Conservation (phyloP, 92 coral and sea anemone species). For the Muricea muricata region DNA sequence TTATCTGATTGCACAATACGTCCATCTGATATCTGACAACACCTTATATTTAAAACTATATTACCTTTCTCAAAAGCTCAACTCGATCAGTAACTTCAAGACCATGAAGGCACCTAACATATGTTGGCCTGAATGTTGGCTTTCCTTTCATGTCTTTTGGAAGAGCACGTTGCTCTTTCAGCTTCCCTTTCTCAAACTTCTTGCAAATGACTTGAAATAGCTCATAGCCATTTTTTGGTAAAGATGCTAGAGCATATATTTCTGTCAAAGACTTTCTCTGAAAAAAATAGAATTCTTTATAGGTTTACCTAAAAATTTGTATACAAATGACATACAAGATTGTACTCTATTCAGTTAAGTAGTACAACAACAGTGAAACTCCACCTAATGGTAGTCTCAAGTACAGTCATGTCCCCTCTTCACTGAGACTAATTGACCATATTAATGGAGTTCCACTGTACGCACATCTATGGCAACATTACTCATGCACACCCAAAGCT, state of each 20-base stretch:
- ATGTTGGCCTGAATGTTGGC: neutral
- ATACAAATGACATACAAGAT: too few species aligned
- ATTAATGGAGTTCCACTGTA: too few species aligned
- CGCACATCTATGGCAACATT: neutral
- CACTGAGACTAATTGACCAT: too few species aligned
- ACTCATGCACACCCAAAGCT: too few species aligned
- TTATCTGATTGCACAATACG: too few species aligned
- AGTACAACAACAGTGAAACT: too few species aligned
- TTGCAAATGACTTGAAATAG: neutral
- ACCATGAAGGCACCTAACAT: slow-evolving; percentile 9
- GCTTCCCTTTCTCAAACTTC: slow-evolving; percentile 24
- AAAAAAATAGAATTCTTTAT: neutral
- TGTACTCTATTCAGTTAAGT: too few species aligned
- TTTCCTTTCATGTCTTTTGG: slow-evolving; percentile 14
- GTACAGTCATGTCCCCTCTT: too few species aligned
- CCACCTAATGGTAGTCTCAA: too few species aligned
- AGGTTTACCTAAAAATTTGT: too few species aligned
- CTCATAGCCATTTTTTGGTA: neutral
- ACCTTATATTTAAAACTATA: too few species aligned
- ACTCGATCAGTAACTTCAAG: neutral
- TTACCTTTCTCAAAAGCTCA: slow-evolving; percentile 19
- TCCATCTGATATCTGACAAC: too few species aligned
- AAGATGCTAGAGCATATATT: neutral
- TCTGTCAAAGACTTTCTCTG: neutral
- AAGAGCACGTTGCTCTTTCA: slow-evolving; percentile 22